Base-by-base conservation (phyloP, 2,888 invertebrate species). In the Dorcus hopei region DNA sequence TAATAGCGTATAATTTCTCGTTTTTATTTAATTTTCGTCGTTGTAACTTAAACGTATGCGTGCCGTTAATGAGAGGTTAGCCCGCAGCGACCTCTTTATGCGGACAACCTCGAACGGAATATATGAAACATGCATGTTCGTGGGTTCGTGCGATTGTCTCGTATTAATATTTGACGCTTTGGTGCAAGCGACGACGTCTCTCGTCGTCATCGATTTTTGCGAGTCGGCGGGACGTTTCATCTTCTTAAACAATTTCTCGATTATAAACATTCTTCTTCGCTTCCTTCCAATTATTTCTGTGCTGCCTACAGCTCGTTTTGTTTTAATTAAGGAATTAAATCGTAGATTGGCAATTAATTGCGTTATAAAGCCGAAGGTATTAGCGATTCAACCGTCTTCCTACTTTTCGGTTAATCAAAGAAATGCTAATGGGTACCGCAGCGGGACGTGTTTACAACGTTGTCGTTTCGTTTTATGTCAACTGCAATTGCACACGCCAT, bases 401-500 rank as follows among this genome's bases (percentile, higher is more conserved):
- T 41, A 52, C 53, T 59, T 61, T 63, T 63, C 52, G 60, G 56
- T 57, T 58, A 63, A 62, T 64, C 65, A 65, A 61, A 65, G 64
- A 62, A 61, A 67, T 67, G 67, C 63, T 64, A 67, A 67, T 67
- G 65, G 63, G 62, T 52, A 55, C 51, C 55, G 56, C 58, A 55
- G 55, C 42, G 50, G 63, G 65, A 66, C 65, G 66, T 65, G 65
- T 69, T 69, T 68, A 69, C 64, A 64, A 60, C 65, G 58, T 59
- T 66, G 66, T 67, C 67, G 64, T 64, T 67, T 66, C 66, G 63
- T 65, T 66, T 68, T 66, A 68, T 63, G 69, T 69, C 69, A 67
- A 63, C 65, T 61, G 52, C 65, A 61, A 67, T 65, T 61, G 64
- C 60, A 58, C 57, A 61, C 65, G 58, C 68, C 63, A 68, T 69